phyloP scores from a whole-genome alignment of 1,140 invertebrate species.

The Drosophila repletoides region DNA sequence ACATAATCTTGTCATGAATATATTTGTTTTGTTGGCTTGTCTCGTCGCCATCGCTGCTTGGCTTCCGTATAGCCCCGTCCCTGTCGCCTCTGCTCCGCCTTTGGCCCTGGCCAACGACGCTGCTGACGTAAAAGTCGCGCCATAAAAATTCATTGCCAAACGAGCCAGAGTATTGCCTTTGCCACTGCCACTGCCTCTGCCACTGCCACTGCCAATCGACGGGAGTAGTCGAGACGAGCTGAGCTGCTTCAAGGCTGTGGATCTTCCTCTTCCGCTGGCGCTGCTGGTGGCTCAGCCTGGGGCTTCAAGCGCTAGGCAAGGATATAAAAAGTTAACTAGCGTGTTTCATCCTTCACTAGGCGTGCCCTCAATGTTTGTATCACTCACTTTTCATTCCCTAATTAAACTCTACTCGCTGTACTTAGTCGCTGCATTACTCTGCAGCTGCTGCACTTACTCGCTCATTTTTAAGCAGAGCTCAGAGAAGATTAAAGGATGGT shows the following conservation, averaged over 20 bases:
- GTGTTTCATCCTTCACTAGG: background rate
- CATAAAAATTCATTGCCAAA: conserved; percentile 79
- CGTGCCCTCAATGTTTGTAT: conserved; percentile 6
- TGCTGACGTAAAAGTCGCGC: conserved; percentile 62
- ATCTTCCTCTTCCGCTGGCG: background rate
- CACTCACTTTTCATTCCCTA: conserved; percentile 25
- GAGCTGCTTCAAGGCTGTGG: background rate
- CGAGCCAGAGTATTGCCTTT: conserved; percentile 65
- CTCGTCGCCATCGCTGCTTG: conserved; percentile 14
- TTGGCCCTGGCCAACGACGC: background rate
- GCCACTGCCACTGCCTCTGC: no score
- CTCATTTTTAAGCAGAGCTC: no score
- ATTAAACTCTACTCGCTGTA: background rate
- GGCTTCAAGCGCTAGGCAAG: conserved; percentile 23
- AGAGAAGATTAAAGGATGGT: no score
- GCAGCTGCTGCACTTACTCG: no score
- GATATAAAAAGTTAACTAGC: conserved; percentile 49
- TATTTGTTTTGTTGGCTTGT: conserved; percentile 68
- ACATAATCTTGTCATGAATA: conserved; percentile 76
- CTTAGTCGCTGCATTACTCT: background rate
- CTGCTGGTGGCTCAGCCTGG: background rate
- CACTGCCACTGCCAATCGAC: conserved; percentile 52
- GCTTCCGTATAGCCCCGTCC: background rate
- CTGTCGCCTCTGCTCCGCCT: background rate
- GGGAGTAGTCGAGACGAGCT: conserved; percentile 48